These are phyloP conservation scores for Poliocrania exsul DNA, from an alignment of 2,797 vertebrate genomes.

Conservation along the genomic window DNA sequence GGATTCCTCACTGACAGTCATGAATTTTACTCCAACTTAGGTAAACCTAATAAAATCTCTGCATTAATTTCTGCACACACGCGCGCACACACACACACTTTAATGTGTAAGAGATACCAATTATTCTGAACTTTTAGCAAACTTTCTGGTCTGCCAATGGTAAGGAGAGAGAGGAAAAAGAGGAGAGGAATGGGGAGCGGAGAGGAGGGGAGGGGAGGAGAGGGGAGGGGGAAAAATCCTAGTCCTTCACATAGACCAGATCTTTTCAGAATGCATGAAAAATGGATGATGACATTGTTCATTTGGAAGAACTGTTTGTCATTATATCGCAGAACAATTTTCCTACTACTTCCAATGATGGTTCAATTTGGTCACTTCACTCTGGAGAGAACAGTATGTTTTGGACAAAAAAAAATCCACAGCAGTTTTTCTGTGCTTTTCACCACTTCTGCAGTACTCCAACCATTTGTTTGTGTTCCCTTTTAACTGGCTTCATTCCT, in stretches of 20 bases:
- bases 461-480: background rate
- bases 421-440: background rate
- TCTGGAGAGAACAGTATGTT: background rate
- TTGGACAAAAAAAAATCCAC: background rate
- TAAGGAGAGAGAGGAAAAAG: background rate
- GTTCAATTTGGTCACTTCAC: background rate
- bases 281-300: background rate
- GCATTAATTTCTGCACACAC: background rate
- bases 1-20: background rate
- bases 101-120: background rate
- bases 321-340: background rate
- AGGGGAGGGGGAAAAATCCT: background rate
- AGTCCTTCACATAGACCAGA: background rate
- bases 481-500: background rate
- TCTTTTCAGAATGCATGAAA: background rate
- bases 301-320: background rate
- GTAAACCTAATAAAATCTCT: background rate
- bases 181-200: background rate
- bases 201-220: too few species aligned
- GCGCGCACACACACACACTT: background rate
- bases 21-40: background rate
- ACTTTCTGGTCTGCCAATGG: background rate
- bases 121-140: background rate
- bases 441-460: background rate
- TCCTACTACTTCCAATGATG: background rate